phyloP scores from a whole-genome alignment of 2,888 invertebrate genomes.

The Eupithecia pulchellata region DNA sequence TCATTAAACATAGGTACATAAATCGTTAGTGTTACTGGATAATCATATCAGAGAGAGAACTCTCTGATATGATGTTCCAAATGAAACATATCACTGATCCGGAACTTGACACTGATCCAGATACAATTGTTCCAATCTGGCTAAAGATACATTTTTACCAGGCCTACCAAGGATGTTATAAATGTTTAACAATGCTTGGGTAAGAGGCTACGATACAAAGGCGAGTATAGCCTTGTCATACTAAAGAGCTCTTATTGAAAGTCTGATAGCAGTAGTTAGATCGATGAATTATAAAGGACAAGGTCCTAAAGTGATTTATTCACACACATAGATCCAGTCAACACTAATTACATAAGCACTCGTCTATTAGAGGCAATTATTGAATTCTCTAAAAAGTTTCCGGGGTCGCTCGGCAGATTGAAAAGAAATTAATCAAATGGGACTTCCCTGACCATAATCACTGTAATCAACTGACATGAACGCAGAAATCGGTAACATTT shows the following conservation, averaged over 20 bases:
- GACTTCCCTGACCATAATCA: slow-evolving; percentile 19
- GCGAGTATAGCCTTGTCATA: not conserved
- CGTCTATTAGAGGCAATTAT: slow-evolving; percentile 13
- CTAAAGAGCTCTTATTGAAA: not conserved
- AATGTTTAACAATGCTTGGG: no score
- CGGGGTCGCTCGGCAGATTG: slow-evolving; percentile 25
- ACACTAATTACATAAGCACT: slow-evolving; percentile 19
- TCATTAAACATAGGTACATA: no score
- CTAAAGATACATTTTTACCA: no score
- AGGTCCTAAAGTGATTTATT: not conserved
- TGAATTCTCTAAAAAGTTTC: slow-evolving; percentile 26
- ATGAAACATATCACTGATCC: no score
- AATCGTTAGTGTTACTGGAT: no score
- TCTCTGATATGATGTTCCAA: no score
- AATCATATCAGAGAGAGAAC: no score
- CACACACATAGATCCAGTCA: not conserved
- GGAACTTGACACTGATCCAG: no score
- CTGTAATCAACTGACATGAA: slow-evolving; percentile 26
- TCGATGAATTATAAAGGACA: no score
- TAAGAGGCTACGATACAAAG: not conserved
- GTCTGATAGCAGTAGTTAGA: not conserved
- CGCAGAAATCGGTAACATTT: slow-evolving; percentile 41
- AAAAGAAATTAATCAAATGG: slow-evolving; percentile 27
- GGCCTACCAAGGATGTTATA: no score
- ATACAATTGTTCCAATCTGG: no score